Evolutionary conservation across 2,113 vertebrate species (phyloP).

Genomic region (Orthonyx spaldingii): DNA sequence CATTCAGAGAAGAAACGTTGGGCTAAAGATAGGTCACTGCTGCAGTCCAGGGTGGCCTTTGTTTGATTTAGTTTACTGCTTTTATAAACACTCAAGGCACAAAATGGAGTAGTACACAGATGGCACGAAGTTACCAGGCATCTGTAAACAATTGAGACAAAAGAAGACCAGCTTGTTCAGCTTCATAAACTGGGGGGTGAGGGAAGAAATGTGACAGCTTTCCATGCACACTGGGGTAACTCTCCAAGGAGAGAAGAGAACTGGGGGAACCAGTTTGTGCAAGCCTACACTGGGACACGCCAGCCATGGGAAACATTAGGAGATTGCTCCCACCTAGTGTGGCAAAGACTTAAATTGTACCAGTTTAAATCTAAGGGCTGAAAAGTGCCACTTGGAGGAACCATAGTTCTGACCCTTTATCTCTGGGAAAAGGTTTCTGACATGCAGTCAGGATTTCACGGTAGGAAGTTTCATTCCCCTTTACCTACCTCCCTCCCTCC

Average conservation of each 20-base stretch:
- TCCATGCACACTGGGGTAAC: neutral
- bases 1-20: neutral
- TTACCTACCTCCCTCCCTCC: neutral
- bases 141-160: neutral
- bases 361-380: neutral
- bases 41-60: neutral
- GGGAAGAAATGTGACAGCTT: neutral
- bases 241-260: neutral
- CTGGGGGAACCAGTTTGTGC: neutral
- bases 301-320: neutral
- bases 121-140: constrained; percentile 2
- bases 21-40: neutral
- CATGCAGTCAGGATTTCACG: neutral
- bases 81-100: neutral
- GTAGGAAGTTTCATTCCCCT: neutral
- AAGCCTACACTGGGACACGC: neutral
- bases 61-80: neutral
- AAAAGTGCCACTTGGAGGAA: neutral
- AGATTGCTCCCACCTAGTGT: neutral
- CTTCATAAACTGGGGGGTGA: neutral
- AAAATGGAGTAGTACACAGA: neutral
- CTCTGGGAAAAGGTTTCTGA: neutral
- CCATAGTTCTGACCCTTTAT: neutral
- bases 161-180: neutral
- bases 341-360: neutral